Base-by-base conservation (phyloP, 1,140 invertebrate species). In the Danaus melanippus region DNA sequence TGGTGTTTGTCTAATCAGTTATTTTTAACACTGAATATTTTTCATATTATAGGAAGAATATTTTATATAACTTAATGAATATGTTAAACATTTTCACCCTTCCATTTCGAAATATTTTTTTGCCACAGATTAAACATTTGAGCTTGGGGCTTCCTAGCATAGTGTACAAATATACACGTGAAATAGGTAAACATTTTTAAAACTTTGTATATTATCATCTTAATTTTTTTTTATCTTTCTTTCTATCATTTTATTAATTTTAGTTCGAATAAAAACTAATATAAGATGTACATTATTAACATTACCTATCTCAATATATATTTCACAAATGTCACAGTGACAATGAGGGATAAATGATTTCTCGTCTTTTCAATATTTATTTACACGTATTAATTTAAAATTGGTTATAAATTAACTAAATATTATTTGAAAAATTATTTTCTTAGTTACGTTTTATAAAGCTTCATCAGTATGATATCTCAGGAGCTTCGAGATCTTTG, bases 401-500 rank as follows among this genome's bases (percentile, higher is more conserved):
- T 32, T 32, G 21, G 7, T 32, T 1, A 47, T 41, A 56, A 49
- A 17, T 8, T 12, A 12, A 7, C 10, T 21, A 21, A 49, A 42
- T 43, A 32, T 46, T 40, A 50, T 43, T 43, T 40, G 7, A 12
- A 9, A 9, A 55, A 56, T 43, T 15, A 42, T 42, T 45, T 50
- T 32, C 12, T 43, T n/a, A 42, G 7, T 32, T 7, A 32, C 21
- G 6, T 7, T 32, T 32, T 5, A 7, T 32, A 32, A 32, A 32
- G 6, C 21, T 32, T 5, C 2, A 32, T 32, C n/a, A 64, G 9
- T 42, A 85, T 85, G 82, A 58, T 32, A 32, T 32, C 76, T 46
- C 74, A 80, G 58, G 82, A 86, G 68, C 55, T 86, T 44, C 82
- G 75, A 56, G 77, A 86, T 58, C 64, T 86, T 15, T 78, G 72